phyloP scores from a whole-genome alignment of 2,113 vertebrate species.

The Felis catus region DNA sequence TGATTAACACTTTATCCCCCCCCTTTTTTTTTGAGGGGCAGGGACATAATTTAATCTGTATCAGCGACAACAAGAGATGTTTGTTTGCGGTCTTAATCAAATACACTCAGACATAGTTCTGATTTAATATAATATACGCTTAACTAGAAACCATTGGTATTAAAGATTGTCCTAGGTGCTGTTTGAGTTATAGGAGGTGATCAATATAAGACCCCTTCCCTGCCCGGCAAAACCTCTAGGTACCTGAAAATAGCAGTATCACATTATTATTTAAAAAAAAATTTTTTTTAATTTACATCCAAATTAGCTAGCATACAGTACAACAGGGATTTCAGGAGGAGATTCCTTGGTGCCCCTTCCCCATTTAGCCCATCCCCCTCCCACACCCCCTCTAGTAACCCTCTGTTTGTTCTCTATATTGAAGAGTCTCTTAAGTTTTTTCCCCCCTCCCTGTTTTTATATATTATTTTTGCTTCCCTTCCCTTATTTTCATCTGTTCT shows the following conservation, averaged over 20 bases:
- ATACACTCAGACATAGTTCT: neutral
- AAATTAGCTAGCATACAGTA: too few species aligned
- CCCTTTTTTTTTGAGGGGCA: neutral
- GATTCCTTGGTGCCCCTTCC: too few species aligned
- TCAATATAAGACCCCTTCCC: neutral
- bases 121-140: neutral
- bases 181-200: neutral
- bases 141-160: neutral
- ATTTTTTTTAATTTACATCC: too few species aligned
- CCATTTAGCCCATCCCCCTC: too few species aligned
- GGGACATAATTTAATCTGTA: neutral
- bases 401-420: too few species aligned
- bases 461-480: too few species aligned
- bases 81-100: neutral
- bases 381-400: too few species aligned
- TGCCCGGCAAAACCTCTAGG: fast-evolving
- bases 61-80: neutral
- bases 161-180: neutral
- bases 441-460: too few species aligned
- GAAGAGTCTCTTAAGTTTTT: too few species aligned
- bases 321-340: too few species aligned
- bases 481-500: too few species aligned
- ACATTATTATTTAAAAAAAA: too few species aligned
- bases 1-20: neutral
- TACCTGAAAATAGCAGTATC: neutral